Evolutionary conservation across 2,888 invertebrate genomes (phyloP).

Genomic region (Limnephilus lunatus): DNA sequence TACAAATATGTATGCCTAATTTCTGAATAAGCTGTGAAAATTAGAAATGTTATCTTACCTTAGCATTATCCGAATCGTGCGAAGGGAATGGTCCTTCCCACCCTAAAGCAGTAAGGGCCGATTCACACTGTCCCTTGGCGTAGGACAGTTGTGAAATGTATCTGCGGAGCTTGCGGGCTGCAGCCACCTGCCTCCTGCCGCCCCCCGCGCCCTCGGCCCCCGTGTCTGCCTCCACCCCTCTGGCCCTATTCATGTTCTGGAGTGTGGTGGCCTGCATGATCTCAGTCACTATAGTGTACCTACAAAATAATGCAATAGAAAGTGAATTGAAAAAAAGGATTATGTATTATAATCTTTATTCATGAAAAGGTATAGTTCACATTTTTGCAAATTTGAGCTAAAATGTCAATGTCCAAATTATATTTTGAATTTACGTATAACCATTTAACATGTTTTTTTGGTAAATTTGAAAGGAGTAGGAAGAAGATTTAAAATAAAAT

Average conservation of each 20-base stretch:
- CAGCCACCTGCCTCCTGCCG: conserved; percentile 86
- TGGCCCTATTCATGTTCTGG: conserved; percentile 91
- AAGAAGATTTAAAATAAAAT: no score
- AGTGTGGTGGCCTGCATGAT: conserved; percentile 96
- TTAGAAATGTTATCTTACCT: conserved; percentile 52
- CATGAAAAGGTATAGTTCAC: no score
- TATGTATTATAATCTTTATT: no score
- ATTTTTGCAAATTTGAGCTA: no score
- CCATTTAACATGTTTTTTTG: no score
- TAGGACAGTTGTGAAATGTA: conserved; percentile 90
- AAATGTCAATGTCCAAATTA: no score
- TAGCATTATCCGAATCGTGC: conserved; percentile 73
- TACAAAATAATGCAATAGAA: conserved; percentile 68
- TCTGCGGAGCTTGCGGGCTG: conserved; percentile 89
- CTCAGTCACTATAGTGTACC: conserved; percentile 92
- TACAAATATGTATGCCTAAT: background rate
- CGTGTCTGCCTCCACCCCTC: conserved; percentile 84
- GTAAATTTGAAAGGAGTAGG: no score
- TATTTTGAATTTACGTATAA: no score
- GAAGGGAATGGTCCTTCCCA: conserved; percentile 85
- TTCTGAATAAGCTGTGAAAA: background rate
- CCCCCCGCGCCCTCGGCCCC: conserved; percentile 75
- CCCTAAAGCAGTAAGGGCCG: conserved; percentile 84
- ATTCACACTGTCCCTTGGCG: conserved; percentile 90
- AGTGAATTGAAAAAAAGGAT: background rate